Evolutionary conservation across 2,888 invertebrate genomes (phyloP).

Genomic region (Drosophila villosipedis): DNA sequence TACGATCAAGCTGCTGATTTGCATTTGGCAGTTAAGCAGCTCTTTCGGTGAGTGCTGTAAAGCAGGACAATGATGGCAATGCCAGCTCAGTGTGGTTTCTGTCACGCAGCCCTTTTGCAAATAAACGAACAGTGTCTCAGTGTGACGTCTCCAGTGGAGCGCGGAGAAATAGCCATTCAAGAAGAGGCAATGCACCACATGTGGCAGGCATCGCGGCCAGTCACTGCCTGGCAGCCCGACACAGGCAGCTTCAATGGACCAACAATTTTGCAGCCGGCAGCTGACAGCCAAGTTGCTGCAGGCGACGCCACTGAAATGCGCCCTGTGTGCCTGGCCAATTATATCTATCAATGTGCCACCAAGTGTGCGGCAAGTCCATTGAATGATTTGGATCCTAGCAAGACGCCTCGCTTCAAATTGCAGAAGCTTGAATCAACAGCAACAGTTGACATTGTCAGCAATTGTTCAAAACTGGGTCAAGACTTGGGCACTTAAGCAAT

Average conservation of each 20-base stretch:
- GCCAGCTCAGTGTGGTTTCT: constrained; percentile 15
- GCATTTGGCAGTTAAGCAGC: constrained; percentile 31
- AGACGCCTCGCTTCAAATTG: not conserved
- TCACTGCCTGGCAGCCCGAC: constrained; percentile 12
- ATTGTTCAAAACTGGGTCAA: not conserved
- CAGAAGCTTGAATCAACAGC: not conserved
- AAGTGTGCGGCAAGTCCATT: constrained; percentile 32
- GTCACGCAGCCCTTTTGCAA: constrained; percentile 13
- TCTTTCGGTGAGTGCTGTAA: constrained; percentile 51
- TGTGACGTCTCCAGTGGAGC: not conserved
- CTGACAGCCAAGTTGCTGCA: constrained; percentile 32
- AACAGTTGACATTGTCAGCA: constrained; percentile 35
- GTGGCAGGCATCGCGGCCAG: constrained; percentile 49
- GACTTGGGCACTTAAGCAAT: not conserved
- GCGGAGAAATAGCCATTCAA: not conserved
- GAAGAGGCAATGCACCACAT: constrained; percentile 41
- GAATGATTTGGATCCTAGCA: constrained; percentile 22
- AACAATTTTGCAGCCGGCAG: constrained; percentile 26
- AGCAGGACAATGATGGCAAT: not conserved
- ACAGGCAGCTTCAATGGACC: constrained; percentile 44
- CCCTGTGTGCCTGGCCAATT: constrained; percentile 44
- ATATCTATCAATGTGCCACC: constrained; percentile 57
- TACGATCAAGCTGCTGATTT: constrained; percentile 44
- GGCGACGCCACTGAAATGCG: constrained; percentile 8
- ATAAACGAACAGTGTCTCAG: constrained; percentile 49